Conservation (phyloP, 2,888 invertebrate genomes). For the Leucophenga maculata region DNA sequence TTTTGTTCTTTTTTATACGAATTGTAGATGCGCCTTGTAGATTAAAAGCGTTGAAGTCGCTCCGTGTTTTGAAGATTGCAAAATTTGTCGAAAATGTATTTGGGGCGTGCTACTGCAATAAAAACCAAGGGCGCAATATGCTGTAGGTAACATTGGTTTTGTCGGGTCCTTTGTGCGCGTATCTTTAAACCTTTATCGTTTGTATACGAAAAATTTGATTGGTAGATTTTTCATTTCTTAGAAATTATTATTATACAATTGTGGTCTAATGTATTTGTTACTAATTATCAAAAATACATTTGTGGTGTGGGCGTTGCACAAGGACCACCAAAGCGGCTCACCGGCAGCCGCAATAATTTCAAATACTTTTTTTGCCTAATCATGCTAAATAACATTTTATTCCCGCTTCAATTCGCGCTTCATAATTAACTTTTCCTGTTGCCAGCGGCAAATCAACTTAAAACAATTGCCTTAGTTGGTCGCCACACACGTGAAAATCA, state of each 20-base stretch:
- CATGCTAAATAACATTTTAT: constrained; percentile 31
- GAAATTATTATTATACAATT: too few relatives aligned
- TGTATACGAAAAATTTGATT: not conserved
- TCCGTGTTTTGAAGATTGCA: constrained; percentile 29
- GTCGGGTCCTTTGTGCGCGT: not conserved
- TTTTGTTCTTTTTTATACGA: constrained; percentile 40
- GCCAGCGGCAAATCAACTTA: not conserved
- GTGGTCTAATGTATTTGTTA: not conserved
- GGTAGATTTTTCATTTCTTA: too few relatives aligned
- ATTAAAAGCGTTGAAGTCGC: not conserved
- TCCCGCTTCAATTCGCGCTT: not conserved
- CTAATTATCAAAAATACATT: not conserved
- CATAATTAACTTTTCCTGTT: not conserved
- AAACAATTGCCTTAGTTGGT: constrained; percentile 2
- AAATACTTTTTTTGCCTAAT: constrained; percentile 36
- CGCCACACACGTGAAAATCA: constrained; percentile 28
- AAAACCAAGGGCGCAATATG: not conserved
- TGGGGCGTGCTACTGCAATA: constrained; percentile 60
- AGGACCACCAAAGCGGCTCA: constrained; percentile 39
- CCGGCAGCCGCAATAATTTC: not conserved
- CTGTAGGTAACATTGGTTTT: not conserved
- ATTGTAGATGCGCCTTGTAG: constrained; percentile 32
- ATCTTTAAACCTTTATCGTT: not conserved
- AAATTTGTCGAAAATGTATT: constrained; percentile 42
- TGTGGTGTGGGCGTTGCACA: constrained; percentile 21